Conservation (phyloP, 2,113 vertebrate species). For the Scophthalmus maximus region DNA sequence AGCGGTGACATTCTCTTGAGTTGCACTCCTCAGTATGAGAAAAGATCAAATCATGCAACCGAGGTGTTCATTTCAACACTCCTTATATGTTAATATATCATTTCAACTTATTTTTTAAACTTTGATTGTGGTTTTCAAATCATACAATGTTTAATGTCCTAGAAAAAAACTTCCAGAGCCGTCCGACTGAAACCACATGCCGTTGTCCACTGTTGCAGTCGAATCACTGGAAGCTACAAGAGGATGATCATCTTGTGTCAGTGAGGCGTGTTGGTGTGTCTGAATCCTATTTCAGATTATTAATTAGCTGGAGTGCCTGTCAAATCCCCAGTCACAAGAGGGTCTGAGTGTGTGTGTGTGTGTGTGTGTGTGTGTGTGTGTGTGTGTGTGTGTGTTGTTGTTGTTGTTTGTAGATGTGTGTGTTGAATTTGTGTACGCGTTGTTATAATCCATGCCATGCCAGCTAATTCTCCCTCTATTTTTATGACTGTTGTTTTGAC, state of each 20-base stretch:
- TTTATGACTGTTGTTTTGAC: constrained; percentile 71
- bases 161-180: too few species aligned
- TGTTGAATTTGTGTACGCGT: constrained; percentile 62
- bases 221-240: background rate
- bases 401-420: constrained; percentile 15
- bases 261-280: background rate
- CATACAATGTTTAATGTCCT: too few species aligned
- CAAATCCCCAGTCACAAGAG: constrained; percentile 12
- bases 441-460: constrained; percentile 61
- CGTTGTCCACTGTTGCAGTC: too few species aligned
- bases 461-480: constrained; percentile 71
- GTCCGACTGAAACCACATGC: too few species aligned
- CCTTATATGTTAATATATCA: too few species aligned
- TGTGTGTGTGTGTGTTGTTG: constrained; percentile 5
- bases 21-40: constrained; percentile 6
- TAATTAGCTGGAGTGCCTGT: constrained; percentile 14
- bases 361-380: background rate
- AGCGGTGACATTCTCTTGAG: background rate
- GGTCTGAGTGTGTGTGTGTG: background rate
- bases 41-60: constrained; percentile 2
- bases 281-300: constrained; percentile 21
- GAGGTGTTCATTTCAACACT: background rate
- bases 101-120: too few species aligned
- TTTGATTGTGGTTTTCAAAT: too few species aligned
- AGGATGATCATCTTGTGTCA: too few species aligned